Evolutionary conservation across 2,888 invertebrate species (phyloP).

Genomic region (Acanthopleura granulata): DNA sequence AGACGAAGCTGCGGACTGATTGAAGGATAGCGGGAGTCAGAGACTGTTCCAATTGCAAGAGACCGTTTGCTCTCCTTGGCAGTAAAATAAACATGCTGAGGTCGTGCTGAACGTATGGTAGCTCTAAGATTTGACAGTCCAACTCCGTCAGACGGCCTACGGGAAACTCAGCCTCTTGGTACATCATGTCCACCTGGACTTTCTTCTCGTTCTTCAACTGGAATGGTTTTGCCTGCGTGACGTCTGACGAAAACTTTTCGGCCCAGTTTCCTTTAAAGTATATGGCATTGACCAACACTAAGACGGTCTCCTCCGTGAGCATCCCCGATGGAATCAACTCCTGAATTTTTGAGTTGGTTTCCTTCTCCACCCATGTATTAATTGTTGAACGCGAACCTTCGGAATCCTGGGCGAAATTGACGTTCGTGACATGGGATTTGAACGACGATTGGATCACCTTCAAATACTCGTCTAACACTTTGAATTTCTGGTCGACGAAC

Average conservation of each 20-base stretch:
- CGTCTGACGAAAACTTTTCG: conserved; percentile 72
- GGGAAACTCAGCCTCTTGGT: conserved; percentile 77
- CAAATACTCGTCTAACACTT: conserved; percentile 32
- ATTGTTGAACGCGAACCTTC: conserved; percentile 73
- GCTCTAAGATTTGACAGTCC: conserved; percentile 80
- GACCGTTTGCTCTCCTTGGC: conserved; percentile 50
- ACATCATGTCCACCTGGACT: conserved; percentile 78
- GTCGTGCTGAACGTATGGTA: conserved; percentile 75
- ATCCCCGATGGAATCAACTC: conserved; percentile 77
- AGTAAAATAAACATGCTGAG: conserved; percentile 58
- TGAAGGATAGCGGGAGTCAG: conserved; percentile 25
- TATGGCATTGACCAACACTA: conserved; percentile 64
- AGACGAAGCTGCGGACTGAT: background rate
- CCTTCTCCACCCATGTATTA: conserved; percentile 84
- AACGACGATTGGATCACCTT: conserved; percentile 28
- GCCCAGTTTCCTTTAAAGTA: conserved; percentile 67
- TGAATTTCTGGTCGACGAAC: conserved; percentile 30
- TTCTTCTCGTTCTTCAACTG: conserved; percentile 39
- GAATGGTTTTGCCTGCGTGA: conserved; percentile 73
- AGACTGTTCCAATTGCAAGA: conserved; percentile 39
- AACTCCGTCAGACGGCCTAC: conserved; percentile 72
- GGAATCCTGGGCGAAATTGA: conserved; percentile 27
- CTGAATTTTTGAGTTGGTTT: conserved; percentile 86
- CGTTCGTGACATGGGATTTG: conserved; percentile 2
- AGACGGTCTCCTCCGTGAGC: conserved; percentile 53